Percentiles rank a stretch among this genome's conserved stretches.
phyloP scores from a whole-genome alignment of 2,797 vertebrate genomes.

The Hoplostethus mediterraneus region DNA sequence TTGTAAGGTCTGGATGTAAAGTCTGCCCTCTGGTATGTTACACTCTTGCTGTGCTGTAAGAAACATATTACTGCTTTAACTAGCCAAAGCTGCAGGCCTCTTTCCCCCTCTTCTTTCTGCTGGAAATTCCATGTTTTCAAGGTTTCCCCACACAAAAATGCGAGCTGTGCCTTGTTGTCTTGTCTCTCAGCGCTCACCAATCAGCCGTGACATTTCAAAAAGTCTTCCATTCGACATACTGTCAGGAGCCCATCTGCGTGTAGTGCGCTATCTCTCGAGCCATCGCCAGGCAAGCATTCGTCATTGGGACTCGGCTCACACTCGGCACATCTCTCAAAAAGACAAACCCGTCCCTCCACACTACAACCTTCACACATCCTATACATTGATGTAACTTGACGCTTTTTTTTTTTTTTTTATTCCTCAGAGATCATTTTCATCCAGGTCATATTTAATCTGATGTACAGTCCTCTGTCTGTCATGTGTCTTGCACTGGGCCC shows the following conservation, averaged over 20 bases:
- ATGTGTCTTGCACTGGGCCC: neutral
- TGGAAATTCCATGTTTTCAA: constrained; percentile 12
- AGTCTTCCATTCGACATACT: constrained; percentile 61
- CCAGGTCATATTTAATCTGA: neutral
- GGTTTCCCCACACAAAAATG: constrained; percentile 5
- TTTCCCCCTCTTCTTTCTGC: neutral
- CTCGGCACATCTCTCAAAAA: constrained; percentile 13
- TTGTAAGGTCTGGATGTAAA: constrained; percentile 22
- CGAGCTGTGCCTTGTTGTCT: constrained; percentile 25
- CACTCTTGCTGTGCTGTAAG: constrained; percentile 2
- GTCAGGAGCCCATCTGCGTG: constrained; percentile 33
- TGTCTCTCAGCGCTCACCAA: constrained; percentile 35
- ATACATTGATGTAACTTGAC: neutral
- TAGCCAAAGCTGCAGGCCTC: neutral
- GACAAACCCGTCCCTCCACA: neutral
- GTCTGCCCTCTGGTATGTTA: constrained; percentile 4
- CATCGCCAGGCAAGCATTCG: constrained; percentile 57
- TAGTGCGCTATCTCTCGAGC: constrained; percentile 49
- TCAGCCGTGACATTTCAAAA: constrained; percentile 71
- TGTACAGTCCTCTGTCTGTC: neutral
- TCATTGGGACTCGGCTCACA: constrained; percentile 46
- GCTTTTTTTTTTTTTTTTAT: neutral
- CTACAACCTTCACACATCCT: neutral
- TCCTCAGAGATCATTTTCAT: neutral
- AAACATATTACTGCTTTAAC: constrained; percentile 28